A percentile compares a stretch with the other conserved stretches of the same genome.
Evolutionary conservation across 2,113 vertebrate genomes (phyloP).

Genomic region (Odobenus rosmarus): DNA sequence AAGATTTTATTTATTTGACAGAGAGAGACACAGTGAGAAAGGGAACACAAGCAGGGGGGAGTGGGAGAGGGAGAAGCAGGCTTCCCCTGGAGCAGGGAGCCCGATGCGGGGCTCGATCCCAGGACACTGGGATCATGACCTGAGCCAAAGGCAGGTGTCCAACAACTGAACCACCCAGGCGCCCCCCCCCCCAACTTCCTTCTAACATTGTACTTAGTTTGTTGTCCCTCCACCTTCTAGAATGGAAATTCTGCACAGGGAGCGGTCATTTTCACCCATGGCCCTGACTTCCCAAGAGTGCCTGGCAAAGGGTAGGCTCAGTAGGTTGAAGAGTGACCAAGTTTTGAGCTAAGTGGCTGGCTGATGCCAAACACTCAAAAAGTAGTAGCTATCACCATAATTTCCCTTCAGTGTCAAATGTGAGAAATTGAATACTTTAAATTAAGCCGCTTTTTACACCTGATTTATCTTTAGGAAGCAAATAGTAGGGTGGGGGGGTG

Average conservation of each 20-base stretch:
- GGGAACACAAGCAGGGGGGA: too few relatives aligned
- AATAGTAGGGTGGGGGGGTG: neutral
- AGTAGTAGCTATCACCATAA: neutral
- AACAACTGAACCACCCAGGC: too few relatives aligned
- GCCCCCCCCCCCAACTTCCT: neutral
- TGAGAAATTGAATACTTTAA: neutral
- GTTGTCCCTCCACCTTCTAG: neutral
- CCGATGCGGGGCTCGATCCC: too few relatives aligned
- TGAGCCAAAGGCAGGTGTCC: too few relatives aligned
- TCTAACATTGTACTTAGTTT: neutral
- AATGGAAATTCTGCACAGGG: neutral
- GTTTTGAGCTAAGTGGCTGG: neutral
- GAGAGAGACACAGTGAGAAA: too few relatives aligned
- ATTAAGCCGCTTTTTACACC: neutral
- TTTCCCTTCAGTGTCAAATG: neutral
- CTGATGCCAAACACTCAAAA: neutral
- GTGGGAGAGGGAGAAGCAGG: too few relatives aligned
- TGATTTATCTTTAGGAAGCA: slow-evolving; percentile 31
- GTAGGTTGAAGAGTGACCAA: neutral
- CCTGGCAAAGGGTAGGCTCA: neutral
- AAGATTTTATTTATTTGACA: too few relatives aligned
- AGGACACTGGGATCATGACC: too few relatives aligned
- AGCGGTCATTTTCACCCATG: neutral
- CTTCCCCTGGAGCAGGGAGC: too few relatives aligned
- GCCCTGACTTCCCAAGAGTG: neutral